Evolutionary conservation across 2,888 invertebrate genomes (phyloP).

Genomic region (Rhagonycha lutea): DNA sequence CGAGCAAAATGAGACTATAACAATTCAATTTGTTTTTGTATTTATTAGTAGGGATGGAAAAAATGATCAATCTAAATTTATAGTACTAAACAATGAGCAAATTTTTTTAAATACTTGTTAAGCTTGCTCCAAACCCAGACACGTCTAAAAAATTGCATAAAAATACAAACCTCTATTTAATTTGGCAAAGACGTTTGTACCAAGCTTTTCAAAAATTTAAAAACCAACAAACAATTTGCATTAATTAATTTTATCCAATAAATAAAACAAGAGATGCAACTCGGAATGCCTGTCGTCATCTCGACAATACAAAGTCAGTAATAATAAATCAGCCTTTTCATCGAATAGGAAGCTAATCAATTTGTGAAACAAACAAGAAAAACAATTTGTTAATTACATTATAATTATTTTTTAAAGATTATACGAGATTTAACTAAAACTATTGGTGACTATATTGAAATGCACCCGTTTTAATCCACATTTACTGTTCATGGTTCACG

Average conservation of each 20-base stretch:
- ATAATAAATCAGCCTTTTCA: slow-evolving; percentile 48
- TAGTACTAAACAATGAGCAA: not conserved
- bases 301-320: not conserved
- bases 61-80: not conserved
- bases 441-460: slow-evolving; percentile 48
- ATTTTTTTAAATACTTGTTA: not conserved
- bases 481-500: slow-evolving; percentile 36
- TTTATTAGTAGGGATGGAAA: not conserved
- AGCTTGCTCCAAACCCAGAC: not conserved
- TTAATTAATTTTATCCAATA: not conserved
- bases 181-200: not conserved
- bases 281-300: not conserved
- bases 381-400: slow-evolving; percentile 21
- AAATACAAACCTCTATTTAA: not conserved
- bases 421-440: slow-evolving; percentile 35
- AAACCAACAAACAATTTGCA: not conserved
- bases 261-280: not conserved
- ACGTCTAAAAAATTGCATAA: not conserved
- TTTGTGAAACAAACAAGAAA: slow-evolving; percentile 29
- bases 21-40: not conserved
- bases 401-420: slow-evolving; percentile 23
- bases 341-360: slow-evolving; percentile 47
- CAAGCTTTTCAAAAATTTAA: not conserved
- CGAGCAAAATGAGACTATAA: not conserved
- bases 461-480: slow-evolving; percentile 50